phyloP scores from a whole-genome alignment of 2,888 invertebrate genomes.

The Cremastobaeus sp. region DNA sequence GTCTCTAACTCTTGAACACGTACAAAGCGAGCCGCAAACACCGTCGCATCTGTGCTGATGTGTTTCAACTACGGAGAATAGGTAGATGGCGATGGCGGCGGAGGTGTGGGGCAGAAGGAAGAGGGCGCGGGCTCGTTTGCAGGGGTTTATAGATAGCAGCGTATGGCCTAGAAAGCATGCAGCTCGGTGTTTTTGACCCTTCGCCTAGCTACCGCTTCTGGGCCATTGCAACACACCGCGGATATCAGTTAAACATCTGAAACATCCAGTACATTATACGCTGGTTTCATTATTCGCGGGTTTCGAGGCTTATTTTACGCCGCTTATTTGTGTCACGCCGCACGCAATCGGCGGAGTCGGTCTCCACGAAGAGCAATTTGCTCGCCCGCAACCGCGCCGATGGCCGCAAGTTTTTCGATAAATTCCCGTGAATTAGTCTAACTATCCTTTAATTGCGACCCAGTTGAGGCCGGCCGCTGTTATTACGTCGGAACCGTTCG shows the following conservation, averaged over 20 bases:
- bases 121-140: slow-evolving; percentile 65
- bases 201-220: slow-evolving; percentile 78
- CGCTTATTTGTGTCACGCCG: slow-evolving; percentile 24
- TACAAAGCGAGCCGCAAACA: slow-evolving; percentile 32
- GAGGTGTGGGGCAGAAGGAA: slow-evolving; percentile 55
- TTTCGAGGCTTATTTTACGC: slow-evolving; percentile 33
- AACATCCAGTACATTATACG: slow-evolving; percentile 46
- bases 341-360: slow-evolving; percentile 8
- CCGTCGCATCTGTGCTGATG: slow-evolving; percentile 28
- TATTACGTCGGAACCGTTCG: background rate
- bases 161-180: slow-evolving; percentile 78
- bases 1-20: slow-evolving; percentile 38
- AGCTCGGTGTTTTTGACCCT: slow-evolving; percentile 79
- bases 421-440: slow-evolving; percentile 31
- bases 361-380: background rate
- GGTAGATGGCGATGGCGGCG: slow-evolving; percentile 50
- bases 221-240: slow-evolving; percentile 76
- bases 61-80: slow-evolving; percentile 39
- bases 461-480: slow-evolving; percentile 21
- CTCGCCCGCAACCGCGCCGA: slow-evolving; percentile 15
- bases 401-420: slow-evolving; percentile 26
- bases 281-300: slow-evolving; percentile 16
- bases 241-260: slow-evolving; percentile 61
- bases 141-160: slow-evolving; percentile 78
- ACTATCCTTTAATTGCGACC: slow-evolving; percentile 39